Evolutionary conservation across 2,797 vertebrate genomes (phyloP).

Genomic region (Decapterus maruadsi): DNA sequence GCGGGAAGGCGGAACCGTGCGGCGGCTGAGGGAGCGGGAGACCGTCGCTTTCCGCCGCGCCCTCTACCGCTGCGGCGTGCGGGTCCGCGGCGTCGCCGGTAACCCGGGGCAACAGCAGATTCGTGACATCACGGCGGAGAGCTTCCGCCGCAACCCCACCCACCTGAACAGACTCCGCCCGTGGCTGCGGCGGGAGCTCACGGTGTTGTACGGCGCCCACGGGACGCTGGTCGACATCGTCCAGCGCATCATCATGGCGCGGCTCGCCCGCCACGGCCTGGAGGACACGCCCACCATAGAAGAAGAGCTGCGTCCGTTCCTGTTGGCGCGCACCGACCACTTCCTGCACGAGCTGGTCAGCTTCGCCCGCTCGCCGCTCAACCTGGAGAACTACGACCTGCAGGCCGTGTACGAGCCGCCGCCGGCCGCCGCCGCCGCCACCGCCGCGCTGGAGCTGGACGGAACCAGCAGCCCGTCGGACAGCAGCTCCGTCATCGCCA

Average conservation of each 20-base stretch:
- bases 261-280: constrained; percentile 88
- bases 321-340: constrained; percentile 91
- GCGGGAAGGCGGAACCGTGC: constrained; percentile 83
- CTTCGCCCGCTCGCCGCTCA: constrained; percentile 91
- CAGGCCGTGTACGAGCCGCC: constrained; percentile 92
- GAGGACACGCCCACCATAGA: constrained; percentile 87
- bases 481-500: constrained; percentile 91
- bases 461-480: constrained; percentile 77
- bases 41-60: constrained; percentile 89
- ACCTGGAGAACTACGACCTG: constrained; percentile 90
- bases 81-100: constrained; percentile 74
- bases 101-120: constrained; percentile 66
- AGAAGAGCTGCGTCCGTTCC: constrained; percentile 90
- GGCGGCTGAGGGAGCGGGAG: constrained; percentile 88
- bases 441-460: constrained; percentile 82
- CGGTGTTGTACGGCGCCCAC: constrained; percentile 89
- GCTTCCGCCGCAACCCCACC: constrained; percentile 88
- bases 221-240: constrained; percentile 89
- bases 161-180: constrained; percentile 89
- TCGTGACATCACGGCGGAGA: constrained; percentile 88
- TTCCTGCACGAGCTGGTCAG: constrained; percentile 93
- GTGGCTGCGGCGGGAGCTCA: constrained; percentile 92
- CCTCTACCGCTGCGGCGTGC: constrained; percentile 89
- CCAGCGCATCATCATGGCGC: constrained; percentile 90
- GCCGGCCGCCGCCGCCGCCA: constrained; percentile 1